Percentiles rank a stretch among this genome's conserved stretches.
Evolutionary conservation across 1,140 invertebrate genomes (phyloP).

Genomic region (Drosophila pandora): DNA sequence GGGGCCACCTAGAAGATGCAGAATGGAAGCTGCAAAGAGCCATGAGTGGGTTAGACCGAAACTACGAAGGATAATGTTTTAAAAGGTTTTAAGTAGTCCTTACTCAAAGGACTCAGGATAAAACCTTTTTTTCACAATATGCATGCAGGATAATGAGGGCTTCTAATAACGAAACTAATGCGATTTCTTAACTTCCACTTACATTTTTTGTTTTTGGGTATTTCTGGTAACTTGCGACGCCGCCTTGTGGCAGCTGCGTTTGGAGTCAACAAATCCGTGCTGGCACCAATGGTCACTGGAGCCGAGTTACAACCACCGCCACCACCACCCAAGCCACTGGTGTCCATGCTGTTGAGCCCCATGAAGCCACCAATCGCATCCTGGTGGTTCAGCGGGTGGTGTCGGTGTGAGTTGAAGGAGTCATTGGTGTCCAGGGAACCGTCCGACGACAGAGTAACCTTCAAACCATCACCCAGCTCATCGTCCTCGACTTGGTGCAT

Average conservation of each 20-base stretch:
- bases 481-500: constrained; percentile 79
- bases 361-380: constrained; percentile 78
- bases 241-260: constrained; percentile 84
- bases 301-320: constrained; percentile 14
- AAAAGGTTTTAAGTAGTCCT: background rate
- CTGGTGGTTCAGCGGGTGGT: constrained; percentile 80
- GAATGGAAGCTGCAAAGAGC: constrained; percentile 83
- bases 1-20: constrained; percentile 79
- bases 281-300: constrained; percentile 57
- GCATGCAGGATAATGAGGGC: constrained; percentile 1
- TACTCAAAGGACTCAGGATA: background rate
- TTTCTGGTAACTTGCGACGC: constrained; percentile 92
- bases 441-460: constrained; percentile 69
- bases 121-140: background rate
- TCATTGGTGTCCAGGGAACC: constrained; percentile 75
- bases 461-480: constrained; percentile 83
- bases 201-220: constrained; percentile 94
- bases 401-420: constrained; percentile 80
- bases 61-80: constrained; percentile 45
- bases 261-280: constrained; percentile 58
- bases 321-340: constrained; percentile 17
- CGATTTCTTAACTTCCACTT: constrained; percentile 60
- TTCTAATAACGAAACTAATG: constrained; percentile 1
- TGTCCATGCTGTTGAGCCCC: constrained; percentile 47
- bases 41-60: constrained; percentile 62